Evolutionary conservation across 2,888 invertebrate species (phyloP).

Genomic region (Clostera curtula): DNA sequence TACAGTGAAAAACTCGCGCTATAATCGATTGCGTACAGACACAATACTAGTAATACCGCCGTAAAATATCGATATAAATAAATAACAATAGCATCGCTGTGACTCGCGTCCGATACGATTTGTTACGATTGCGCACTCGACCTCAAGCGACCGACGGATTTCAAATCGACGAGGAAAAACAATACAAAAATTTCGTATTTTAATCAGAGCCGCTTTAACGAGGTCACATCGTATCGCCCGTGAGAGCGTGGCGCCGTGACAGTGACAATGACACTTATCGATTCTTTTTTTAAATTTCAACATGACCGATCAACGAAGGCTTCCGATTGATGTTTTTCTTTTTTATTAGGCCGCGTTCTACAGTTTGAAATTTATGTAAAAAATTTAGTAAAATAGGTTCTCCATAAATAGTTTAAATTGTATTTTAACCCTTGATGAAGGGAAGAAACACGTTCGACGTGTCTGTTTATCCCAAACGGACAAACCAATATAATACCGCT

Average conservation of each 20-base stretch:
- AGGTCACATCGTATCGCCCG: constrained; percentile 27
- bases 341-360: constrained; percentile 13
- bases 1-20: no score
- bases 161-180: constrained; percentile 48
- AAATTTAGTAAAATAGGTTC: no score
- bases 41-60: no score
- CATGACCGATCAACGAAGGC: constrained; percentile 20
- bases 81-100: no score
- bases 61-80: no score
- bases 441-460: no score
- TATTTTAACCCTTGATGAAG: no score
- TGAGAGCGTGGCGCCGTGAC: constrained; percentile 28
- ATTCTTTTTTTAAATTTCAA: constrained; percentile 17
- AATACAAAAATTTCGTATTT: constrained; percentile 35
- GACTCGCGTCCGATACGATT: constrained; percentile 23
- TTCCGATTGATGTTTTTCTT: constrained; percentile 15
- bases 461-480: no score
- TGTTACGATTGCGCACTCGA: constrained; percentile 40
- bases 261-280: constrained; percentile 42
- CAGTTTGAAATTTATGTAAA: constrained; percentile 12
- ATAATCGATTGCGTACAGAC: no score
- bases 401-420: no score
- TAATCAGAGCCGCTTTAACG: constrained; percentile 26
- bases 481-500: no score
- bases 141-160: constrained; percentile 36